phyloP scores from a whole-genome alignment of 2,113 vertebrate genomes.

The Ophiodon elongatus region DNA sequence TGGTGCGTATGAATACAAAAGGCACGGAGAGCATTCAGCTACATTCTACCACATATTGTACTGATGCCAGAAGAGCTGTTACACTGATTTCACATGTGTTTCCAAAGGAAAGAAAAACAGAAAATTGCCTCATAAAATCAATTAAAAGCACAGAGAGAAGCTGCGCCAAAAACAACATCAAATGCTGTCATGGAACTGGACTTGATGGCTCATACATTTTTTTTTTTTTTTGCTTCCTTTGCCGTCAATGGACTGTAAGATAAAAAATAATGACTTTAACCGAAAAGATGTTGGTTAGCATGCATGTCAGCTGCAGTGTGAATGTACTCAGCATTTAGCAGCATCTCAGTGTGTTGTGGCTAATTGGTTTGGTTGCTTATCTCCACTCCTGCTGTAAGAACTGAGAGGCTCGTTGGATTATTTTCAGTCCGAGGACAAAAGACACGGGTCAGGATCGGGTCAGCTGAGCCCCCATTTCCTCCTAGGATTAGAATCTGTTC shows the following conservation, averaged over 20 bases:
- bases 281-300: neutral
- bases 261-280: neutral
- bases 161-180: constrained; percentile 9
- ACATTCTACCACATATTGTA: constrained; percentile 12
- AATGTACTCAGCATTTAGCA: neutral
- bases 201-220: neutral
- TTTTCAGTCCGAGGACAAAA: constrained; percentile 10
- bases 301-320: neutral
- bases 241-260: constrained; percentile 6
- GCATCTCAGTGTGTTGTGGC: neutral
- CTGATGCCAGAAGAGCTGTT: constrained; percentile 24
- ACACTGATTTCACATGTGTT: constrained; percentile 60
- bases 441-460: neutral
- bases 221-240: neutral
- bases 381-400: neutral
- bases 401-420: neutral
- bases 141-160: neutral
- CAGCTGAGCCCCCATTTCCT: neutral
- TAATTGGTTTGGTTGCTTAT: constrained; percentile 12
- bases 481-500: neutral
- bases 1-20: constrained; percentile 24
- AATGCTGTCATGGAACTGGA: constrained; percentile 4
- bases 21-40: constrained; percentile 28
- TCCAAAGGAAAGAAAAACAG: constrained; percentile 35
- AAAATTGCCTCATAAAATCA: constrained; percentile 52